phyloP scores from a whole-genome alignment of 2,888 invertebrate species.

The Anaspis maculata region DNA sequence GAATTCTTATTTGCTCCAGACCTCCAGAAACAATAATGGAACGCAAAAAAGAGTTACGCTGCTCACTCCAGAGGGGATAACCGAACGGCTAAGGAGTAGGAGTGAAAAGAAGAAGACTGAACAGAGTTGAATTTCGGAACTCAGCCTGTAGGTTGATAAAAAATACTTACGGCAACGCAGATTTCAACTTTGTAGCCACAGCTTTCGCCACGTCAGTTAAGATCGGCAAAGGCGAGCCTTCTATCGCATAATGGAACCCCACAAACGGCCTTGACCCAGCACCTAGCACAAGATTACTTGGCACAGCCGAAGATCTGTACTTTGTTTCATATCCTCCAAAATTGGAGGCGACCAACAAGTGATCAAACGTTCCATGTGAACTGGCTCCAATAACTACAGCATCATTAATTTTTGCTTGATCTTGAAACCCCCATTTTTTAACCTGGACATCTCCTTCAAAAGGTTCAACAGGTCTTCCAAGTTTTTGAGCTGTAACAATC shows the following conservation, averaged over 20 bases:
- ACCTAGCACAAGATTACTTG: constrained; percentile 66
- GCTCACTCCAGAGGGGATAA: too few species aligned
- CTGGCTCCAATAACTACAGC: constrained; percentile 67
- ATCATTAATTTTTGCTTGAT: constrained; percentile 67
- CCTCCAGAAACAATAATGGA: too few species aligned
- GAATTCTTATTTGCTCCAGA: too few species aligned
- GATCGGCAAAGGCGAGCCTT: constrained; percentile 75
- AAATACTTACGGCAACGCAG: constrained; percentile 62
- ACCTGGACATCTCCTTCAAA: constrained; percentile 61
- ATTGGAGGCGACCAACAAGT: constrained; percentile 72
- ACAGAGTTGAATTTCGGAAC: too few species aligned
- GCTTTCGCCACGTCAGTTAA: constrained; percentile 89
- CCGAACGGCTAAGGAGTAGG: too few species aligned
- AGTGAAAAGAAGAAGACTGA: too few species aligned
- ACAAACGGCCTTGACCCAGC: constrained; percentile 77
- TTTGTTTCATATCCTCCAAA: constrained; percentile 65
- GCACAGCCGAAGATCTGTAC: constrained; percentile 65
- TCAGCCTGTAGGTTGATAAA: too few species aligned
- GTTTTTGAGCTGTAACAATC: background rate
- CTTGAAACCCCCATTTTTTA: constrained; percentile 81
- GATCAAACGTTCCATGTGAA: constrained; percentile 74
- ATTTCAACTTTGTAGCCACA: constrained; percentile 80
- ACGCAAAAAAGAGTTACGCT: too few species aligned
- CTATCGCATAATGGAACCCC: constrained; percentile 83
- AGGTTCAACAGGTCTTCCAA: too few species aligned